A percentile compares a stretch with the other conserved stretches of the same genome.
These are phyloP conservation scores for Pasiphila rectangulata DNA, from an alignment of 2,888 invertebrate genomes.

Conservation along the genomic window DNA sequence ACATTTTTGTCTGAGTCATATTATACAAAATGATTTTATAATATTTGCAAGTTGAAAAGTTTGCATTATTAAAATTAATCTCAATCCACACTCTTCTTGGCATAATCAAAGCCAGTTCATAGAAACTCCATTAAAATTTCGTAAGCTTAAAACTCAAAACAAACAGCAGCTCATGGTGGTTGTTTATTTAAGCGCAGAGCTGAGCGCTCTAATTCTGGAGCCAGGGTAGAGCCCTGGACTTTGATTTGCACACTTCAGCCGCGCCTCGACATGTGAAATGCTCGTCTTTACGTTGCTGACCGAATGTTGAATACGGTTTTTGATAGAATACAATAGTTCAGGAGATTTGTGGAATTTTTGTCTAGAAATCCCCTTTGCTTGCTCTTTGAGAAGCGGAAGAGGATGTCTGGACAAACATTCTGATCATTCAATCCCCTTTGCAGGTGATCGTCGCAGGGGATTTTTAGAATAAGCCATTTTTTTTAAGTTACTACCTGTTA, in stretches of 20 bases:
- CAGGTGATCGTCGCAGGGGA: too few species aligned
- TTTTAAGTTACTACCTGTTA: too few species aligned
- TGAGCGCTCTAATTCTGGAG: conserved; percentile 51
- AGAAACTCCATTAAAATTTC: conserved; percentile 44
- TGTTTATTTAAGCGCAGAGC: conserved; percentile 51
- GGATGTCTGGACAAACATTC: too few species aligned
- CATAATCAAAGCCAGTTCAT: conserved; percentile 35
- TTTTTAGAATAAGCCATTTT: too few species aligned
- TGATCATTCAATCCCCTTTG: too few species aligned
- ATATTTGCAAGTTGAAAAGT: too few species aligned
- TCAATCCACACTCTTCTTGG: conserved; percentile 27
- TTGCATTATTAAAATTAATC: too few species aligned
- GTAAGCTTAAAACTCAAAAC: conserved; percentile 42
- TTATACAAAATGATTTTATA: too few species aligned
- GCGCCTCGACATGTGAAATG: conserved; percentile 54
- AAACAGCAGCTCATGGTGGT: conserved; percentile 39
- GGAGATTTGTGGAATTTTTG: too few species aligned
- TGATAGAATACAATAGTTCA: background rate
- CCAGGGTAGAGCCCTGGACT: conserved; percentile 45
- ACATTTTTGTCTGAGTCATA: too few species aligned
- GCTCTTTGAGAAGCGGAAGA: too few species aligned
- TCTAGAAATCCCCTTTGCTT: too few species aligned
- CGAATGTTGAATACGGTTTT: background rate
- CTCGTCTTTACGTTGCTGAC: conserved; percentile 47
- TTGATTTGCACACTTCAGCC: conserved; percentile 50